Evolutionary conservation across 1,140 invertebrate species (phyloP), one percentile per base, ranked within the genome.

Genomic region (Philotrypesis tridentata): DNA sequence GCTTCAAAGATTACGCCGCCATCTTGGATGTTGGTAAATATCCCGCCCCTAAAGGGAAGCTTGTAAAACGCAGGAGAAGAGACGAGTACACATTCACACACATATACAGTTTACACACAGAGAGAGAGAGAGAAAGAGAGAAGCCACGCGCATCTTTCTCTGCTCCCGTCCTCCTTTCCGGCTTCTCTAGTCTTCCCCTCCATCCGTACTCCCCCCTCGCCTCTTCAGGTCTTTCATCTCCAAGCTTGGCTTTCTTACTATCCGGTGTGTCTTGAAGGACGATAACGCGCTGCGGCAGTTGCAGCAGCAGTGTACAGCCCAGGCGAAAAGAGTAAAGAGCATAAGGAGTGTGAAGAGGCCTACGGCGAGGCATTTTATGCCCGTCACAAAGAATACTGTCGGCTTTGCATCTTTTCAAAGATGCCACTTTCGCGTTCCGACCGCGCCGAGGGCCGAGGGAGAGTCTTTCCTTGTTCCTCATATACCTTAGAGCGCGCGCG

Each of bases 21-120:
- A 90, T 91, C 89, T 90, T 91, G 89, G 88, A 90, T 90, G 89
- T 91, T 91, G 87, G 90, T 91, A 91, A 91, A 91, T 91, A 91
- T 91, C 88, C 86, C 89, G 88, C 86, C 86, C 86, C 85, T 85
- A 87, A 90, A 88, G 87, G 85, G 85, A 86, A 84, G 85, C 85
- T 87, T 86, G 84, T 86, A 84, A 86, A 85, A 82, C 77, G 82
- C 76, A 67, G 40, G 83, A 17, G 61, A 29, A 29, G 61, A 29
- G 27, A 65, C 23, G 27, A 85, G 83, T 84, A 72, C 70, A 72
- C 33, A 48, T 9, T n/a, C 25, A 33, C 7, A 70, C 31, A 70
- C 21, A 70, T 25, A 40, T 31, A 40, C 33, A 70, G n/a, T n/a
- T n/a, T n/a, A n/a, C n/a, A n/a, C n/a, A n/a, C n/a, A n/a, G n/a